Base-by-base conservation (phyloP, 23 tunicate genomes). In the Phallusia fumigata region DNA sequence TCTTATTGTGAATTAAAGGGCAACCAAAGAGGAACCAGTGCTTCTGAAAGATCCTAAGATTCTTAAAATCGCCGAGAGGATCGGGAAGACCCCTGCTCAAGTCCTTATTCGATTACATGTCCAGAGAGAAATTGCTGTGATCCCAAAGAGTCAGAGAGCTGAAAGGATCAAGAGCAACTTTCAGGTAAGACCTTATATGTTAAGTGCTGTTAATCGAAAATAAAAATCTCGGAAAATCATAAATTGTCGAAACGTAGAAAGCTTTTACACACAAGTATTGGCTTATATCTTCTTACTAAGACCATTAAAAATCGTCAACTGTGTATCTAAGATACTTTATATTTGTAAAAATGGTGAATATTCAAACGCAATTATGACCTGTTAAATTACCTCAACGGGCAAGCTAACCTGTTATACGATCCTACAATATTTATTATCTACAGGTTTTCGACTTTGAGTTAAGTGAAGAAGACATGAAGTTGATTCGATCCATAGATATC, bases 31-130 rank as follows among this genome's bases (percentile, higher is more conserved):
- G 10, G 78, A 74, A 28, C 92, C 91, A 0, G 90, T 93, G 6
- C 74, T 95, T 33, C 72, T 95, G 53, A 82, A 95, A 32, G 91
- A 95, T 87, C 91, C 94, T 0, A 75, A 52, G 30, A 47, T 95
- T 64, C 75, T 77, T 52, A 73, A 35, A 45, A 90, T 95, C 74
- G 99, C 99, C 0, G 83, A 72, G 22, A 74, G 90, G 58, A 31
- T 89, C 18, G 78, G 76, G 0, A 90, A 90, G 53, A 75, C 85
- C 26, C 49, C 82, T 10, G 99, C 95, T 34, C 99, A 95, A 80
- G 89, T 95, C 33, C 36, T 90, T 19, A 30, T 95, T 28, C 83
- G 92, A 50, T 95, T 78, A 76, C 95, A 86, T 32, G 28, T 95
- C 19, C 91, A 95, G 53, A 52, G 99, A 35, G 88, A 85, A 22